These are phyloP conservation scores for Stegodyphus dumicola DNA, from an alignment of 1,140 invertebrate genomes.

Conservation along the genomic window DNA sequence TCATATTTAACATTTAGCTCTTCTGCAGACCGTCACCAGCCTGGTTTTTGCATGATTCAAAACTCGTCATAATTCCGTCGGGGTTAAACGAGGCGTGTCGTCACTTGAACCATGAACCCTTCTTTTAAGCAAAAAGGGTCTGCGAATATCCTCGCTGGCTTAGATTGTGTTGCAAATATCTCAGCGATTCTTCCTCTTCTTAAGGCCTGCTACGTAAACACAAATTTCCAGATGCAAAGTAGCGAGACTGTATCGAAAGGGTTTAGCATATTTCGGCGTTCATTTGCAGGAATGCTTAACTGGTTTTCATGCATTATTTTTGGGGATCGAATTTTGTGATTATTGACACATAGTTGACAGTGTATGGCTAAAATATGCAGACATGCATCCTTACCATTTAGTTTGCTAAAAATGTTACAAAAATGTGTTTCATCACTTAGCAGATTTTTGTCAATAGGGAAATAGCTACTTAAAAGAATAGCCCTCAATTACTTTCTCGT, in stretches of 20 bases:
- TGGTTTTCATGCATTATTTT: not conserved
- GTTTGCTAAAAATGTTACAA: not conserved
- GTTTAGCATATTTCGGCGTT: not conserved
- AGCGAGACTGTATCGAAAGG: not conserved
- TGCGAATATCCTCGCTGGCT: no score
- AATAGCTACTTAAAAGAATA: no score
- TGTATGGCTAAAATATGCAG: conserved; percentile 9
- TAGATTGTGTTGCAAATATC: no score
- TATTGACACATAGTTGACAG: conserved; percentile 23
- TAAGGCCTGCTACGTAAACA: not conserved
- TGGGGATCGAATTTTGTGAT: not conserved
- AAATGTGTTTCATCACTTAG: not conserved
- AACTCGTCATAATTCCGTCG: conserved; percentile 16
- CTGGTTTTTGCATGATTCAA: conserved; percentile 15
- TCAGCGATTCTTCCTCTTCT: not conserved
- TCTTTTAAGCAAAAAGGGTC: no score
- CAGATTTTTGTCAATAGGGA: not conserved
- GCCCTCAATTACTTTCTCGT: no score
- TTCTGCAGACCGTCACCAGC: no score
- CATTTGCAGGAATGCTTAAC: not conserved
- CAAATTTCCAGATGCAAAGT: not conserved
- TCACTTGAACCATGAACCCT: conserved; percentile 45
- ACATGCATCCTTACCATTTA: no score
- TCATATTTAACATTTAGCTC: no score
- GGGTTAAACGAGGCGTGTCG: conserved; percentile 37